phyloP scores from a whole-genome alignment of 2,888 invertebrate genomes.

The Hesperia comma region DNA sequence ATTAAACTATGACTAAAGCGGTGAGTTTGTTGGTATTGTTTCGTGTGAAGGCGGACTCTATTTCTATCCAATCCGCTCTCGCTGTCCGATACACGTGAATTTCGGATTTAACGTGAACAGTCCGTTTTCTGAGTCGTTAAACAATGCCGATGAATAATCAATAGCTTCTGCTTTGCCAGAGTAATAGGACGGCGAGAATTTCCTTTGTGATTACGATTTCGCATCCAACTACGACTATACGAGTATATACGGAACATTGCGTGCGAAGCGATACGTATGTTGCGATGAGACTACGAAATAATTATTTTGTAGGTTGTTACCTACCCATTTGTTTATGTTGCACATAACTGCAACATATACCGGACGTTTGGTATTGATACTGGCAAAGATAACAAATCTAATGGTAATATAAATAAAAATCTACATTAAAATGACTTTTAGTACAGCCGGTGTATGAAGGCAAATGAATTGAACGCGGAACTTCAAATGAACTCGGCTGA shows the following conservation, averaged over 20 bases:
- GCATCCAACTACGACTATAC: background rate
- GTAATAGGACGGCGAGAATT: conserved; percentile 31
- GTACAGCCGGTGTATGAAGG: background rate
- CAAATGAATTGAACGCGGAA: conserved; percentile 2
- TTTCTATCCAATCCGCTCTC: conserved; percentile 36
- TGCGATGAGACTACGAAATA: background rate
- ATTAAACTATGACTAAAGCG: background rate
- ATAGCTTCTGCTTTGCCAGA: conserved; percentile 39
- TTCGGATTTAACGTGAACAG: conserved; percentile 55
- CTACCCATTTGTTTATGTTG: too few relatives aligned
- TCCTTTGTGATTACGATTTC: conserved; percentile 32
- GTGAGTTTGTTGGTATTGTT: conserved; percentile 6
- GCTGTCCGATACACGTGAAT: conserved; percentile 55
- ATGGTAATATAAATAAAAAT: too few relatives aligned
- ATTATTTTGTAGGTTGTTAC: too few relatives aligned
- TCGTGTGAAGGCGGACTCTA: conserved; percentile 37
- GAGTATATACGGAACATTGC: conserved; percentile 13
- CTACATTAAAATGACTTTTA: too few relatives aligned
- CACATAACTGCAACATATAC: too few relatives aligned
- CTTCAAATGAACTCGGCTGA: background rate
- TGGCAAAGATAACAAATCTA: too few relatives aligned
- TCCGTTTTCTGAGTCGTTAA: conserved; percentile 64
- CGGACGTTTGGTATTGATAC: too few relatives aligned
- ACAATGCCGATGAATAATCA: conserved; percentile 62
- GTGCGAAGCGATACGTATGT: conserved; percentile 16